Percentiles rank a stretch among this genome's conserved stretches.
phyloP scores from a whole-genome alignment of 1,140 invertebrate species.

The Maconellicoccus hirsutus region DNA sequence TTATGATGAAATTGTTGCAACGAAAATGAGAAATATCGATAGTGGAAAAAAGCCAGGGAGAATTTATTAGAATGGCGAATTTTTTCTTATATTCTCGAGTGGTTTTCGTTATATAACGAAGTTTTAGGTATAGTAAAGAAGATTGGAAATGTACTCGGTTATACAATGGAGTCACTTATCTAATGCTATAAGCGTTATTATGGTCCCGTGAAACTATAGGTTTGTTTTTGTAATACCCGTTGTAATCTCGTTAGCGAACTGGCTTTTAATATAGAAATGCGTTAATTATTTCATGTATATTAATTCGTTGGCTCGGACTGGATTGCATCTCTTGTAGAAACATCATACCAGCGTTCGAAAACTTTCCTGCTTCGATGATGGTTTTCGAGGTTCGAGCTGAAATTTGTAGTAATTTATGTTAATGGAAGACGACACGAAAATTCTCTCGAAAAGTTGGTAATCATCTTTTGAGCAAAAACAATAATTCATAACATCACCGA shows the following conservation, averaged over 20 bases:
- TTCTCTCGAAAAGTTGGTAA: background rate
- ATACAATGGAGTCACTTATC: background rate
- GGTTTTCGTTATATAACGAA: background rate
- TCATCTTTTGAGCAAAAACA: background rate
- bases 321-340: background rate
- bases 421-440: background rate
- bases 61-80: background rate
- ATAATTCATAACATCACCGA: background rate
- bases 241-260: background rate
- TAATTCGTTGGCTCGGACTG: background rate
- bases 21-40: background rate
- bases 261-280: slow-evolving; percentile 1
- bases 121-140: background rate
- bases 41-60: background rate
- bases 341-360: background rate
- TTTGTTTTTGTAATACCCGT: background rate
- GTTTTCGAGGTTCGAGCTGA: background rate
- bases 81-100: background rate
- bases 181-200: background rate
- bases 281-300: background rate
- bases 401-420: background rate
- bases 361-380: background rate
- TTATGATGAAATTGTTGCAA: background rate
- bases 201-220: too few relatives aligned
- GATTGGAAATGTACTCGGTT: background rate